Evolutionary conservation across 2,797 vertebrate species (phyloP), one percentile per base, ranked within the genome.

Genomic region (Philypnodon macrostomus): DNA sequence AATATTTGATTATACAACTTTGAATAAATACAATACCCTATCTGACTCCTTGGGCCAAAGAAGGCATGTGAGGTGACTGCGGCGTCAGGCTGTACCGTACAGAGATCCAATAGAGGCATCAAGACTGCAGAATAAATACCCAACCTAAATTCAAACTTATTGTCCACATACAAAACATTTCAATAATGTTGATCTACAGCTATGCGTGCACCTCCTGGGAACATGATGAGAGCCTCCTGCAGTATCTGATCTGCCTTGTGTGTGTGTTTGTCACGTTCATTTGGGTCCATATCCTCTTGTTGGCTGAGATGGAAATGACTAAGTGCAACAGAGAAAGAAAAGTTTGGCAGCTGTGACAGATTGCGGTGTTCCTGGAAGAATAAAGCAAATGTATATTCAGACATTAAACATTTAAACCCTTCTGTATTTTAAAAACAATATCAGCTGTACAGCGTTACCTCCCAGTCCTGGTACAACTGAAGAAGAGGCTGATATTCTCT

Each of bases 301-400:
- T 93, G 93, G 81, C 95, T 95, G 69, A 93, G 84, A 46, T 94
- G 89, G 76, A 94, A 97, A 67, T 92, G 88, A 1, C 93, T 91
- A 83, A 98, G 86, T 0, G 96, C 92, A 38, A 93, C 88, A 0
- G 97, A 99, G 81, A 95, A 96, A 26, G 93, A 92, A 69, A 98
- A 98, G 83, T 98, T 99, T 49, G 97, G 96, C 67, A 99, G 91
- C 89, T 96, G 96, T 42, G 93, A 97, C 56, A 98, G 79, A 84
- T 98, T 98, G 68, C 92, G 91, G 83, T 95, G 93, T 38, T 85
- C 90, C 97, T 99, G 67, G 10, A 18, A 7, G 2, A 30, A 15
- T 8, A 31, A 17, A 44, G 0, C 16, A 3, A 46, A 47, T 13
- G 24, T 26, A 26, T 7, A 10, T 26, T n/a, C 12, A 16, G 2